Base-by-base conservation (phyloP, 1,140 invertebrate species). In the Camponotus floridanus region DNA sequence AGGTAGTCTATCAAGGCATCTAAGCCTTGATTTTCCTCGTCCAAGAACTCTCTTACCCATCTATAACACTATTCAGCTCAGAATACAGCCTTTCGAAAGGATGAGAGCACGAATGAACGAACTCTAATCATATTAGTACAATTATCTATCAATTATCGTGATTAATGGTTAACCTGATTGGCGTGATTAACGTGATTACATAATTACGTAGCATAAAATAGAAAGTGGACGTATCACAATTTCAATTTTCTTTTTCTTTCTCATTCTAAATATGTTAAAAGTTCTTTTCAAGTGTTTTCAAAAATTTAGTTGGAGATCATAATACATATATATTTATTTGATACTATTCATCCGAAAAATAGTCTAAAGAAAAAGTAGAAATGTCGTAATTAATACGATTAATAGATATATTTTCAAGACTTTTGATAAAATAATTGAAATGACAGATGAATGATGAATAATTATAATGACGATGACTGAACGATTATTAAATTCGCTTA, bases 1-100 rank as follows among this genome's bases (percentile, higher is more conserved):
- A 99, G 96, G 96, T 99, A 99, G 95, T 99, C 98, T 83, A 99
- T 98, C 76, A 99, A 96, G 59, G 99, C 98, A 95, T 99, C 98
- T 76, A 99, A 95, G 4, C 99, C 99, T 94, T 98, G 97, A 95
- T 99, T 99, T 85, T 98, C 97, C 90, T 99, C 98, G 95, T 99
- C 98, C 59, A 99, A 96, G 95, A 99, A 99, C 95, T 99, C 98
- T 91, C 98, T 96, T 48, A 99, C 99, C 99, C 99, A 99, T 96
- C 98, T 99, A 94, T 42, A 95, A 83, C 31, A 83, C 26, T 62
- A 9, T 62, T 74, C 39, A 62, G 68, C 39, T 83, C 31, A 74
- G 57, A 83, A 83, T 81, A 61, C 39, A 73, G n/a, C n/a, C n/a
- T 48, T 74, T 36, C n/a, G 8, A 48, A 74, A 83, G 39, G 36